Conservation (phyloP, 2,888 invertebrate species). For the Homarus gammarus region DNA sequence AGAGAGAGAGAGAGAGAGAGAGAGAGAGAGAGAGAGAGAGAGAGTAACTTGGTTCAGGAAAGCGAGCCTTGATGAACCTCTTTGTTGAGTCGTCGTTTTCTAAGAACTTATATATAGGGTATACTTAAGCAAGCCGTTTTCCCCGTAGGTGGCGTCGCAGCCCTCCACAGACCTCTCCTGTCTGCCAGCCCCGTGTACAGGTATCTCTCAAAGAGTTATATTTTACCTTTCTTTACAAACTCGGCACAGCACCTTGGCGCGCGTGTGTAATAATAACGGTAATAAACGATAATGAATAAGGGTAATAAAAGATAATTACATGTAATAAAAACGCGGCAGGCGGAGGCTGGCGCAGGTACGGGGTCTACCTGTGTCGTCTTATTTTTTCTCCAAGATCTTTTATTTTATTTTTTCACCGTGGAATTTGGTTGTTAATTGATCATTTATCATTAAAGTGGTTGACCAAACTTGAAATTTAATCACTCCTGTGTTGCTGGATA, state of each 20-base stretch:
- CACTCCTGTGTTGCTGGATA: neutral
- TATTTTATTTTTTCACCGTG: neutral
- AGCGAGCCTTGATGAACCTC: neutral
- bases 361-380: neutral
- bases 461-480: neutral
- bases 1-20: neutral
- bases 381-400: neutral
- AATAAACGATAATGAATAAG: slow-evolving; percentile 33
- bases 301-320: slow-evolving; percentile 19
- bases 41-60: neutral
- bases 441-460: neutral
- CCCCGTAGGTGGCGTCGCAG: neutral
- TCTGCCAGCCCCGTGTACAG: too few species aligned
- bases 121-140: neutral
- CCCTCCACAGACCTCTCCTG: too few species aligned
- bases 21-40: slow-evolving; percentile 5
- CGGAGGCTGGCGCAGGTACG: neutral
- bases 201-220: too few species aligned
- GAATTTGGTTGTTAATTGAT: neutral
- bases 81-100: neutral
- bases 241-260: slow-evolving; percentile 9
- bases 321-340: slow-evolving; percentile 1
- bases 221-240: neutral
- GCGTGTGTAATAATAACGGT: slow-evolving; percentile 31
- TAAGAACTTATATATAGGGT: neutral